Percentiles rank a stretch among this genome's conserved stretches.
phyloP scores from a whole-genome alignment of 2,888 invertebrate species.

The Chrysodeixis includens region DNA sequence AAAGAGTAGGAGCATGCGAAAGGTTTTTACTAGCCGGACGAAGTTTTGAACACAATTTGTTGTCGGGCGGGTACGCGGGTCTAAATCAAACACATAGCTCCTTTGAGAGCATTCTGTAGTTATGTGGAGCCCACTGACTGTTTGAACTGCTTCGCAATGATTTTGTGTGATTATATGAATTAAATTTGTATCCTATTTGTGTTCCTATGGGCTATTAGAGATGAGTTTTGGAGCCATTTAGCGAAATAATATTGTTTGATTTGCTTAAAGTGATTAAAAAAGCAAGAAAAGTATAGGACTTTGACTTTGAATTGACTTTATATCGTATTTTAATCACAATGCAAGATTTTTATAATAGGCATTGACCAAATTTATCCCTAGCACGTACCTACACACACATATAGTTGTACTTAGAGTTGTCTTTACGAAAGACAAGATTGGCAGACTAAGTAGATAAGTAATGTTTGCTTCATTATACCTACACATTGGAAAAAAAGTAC shows the following conservation, averaged over 20 bases:
- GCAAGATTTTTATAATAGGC: no score
- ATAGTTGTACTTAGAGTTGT: no score
- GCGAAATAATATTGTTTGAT: background rate
- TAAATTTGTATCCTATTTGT: background rate
- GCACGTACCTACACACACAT: no score
- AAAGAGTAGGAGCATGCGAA: conserved; percentile 60
- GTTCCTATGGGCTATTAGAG: background rate
- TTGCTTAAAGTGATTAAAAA: no score
- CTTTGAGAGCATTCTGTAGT: conserved; percentile 69
- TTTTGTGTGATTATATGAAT: conserved; percentile 47
- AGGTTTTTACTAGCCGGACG: conserved; percentile 63
- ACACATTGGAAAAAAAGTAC: no score
- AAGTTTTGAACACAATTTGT: conserved; percentile 75
- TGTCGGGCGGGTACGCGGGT: conserved; percentile 65
- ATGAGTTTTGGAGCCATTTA: background rate
- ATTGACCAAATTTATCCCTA: no score
- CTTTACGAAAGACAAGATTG: no score
- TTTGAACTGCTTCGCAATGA: conserved; percentile 51
- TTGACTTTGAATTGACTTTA: no score
- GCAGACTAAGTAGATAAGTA: no score
- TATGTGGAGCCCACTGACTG: conserved; percentile 55
- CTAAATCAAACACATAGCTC: conserved; percentile 78
- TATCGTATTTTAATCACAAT: no score
- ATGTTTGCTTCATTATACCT: no score
- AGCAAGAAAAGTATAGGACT: no score